phyloP scores from a whole-genome alignment of 2,888 invertebrate genomes.

The Drosophila anomalata region DNA sequence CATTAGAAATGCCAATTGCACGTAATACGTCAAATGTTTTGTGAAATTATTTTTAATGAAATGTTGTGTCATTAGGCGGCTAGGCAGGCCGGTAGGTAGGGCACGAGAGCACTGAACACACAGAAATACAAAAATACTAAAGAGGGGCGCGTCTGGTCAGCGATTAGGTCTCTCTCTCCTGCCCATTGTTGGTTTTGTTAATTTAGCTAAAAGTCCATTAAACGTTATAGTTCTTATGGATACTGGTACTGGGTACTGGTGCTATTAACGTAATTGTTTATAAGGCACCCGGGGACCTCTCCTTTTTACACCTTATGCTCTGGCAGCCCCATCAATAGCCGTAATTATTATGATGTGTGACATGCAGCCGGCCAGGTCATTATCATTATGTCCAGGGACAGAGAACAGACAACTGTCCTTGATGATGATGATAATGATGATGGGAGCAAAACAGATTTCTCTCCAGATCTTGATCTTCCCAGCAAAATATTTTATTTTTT shows the following conservation, averaged over 20 bases:
- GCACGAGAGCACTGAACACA: slow-evolving; percentile 7
- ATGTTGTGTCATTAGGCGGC: slow-evolving; percentile 76
- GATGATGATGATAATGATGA: slow-evolving; percentile 13
- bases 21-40: slow-evolving; percentile 77
- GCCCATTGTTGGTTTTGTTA: slow-evolving; percentile 60
- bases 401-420: slow-evolving; percentile 30
- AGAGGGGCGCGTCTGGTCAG: slow-evolving; percentile 48
- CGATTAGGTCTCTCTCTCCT: slow-evolving; percentile 25
- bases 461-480: not conserved
- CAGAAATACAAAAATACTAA: slow-evolving; percentile 8
- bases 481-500: not conserved
- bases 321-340: slow-evolving; percentile 29
- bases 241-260: slow-evolving; percentile 15
- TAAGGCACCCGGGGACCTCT: slow-evolving; percentile 32
- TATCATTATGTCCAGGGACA: slow-evolving; percentile 53
- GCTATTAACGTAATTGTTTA: slow-evolving; percentile 69
- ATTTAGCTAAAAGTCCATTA: slow-evolving; percentile 79
- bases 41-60: slow-evolving; percentile 79
- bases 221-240: slow-evolving; percentile 65
- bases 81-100: not conserved
- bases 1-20: slow-evolving; percentile 78
- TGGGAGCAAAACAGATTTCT: slow-evolving; percentile 34
- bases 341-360: slow-evolving; percentile 67
- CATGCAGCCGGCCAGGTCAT: slow-evolving; percentile 57
- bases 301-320: slow-evolving; percentile 41